phyloP scores from a whole-genome alignment of 2,797 vertebrate species.

The Peromyscus aztecus region DNA sequence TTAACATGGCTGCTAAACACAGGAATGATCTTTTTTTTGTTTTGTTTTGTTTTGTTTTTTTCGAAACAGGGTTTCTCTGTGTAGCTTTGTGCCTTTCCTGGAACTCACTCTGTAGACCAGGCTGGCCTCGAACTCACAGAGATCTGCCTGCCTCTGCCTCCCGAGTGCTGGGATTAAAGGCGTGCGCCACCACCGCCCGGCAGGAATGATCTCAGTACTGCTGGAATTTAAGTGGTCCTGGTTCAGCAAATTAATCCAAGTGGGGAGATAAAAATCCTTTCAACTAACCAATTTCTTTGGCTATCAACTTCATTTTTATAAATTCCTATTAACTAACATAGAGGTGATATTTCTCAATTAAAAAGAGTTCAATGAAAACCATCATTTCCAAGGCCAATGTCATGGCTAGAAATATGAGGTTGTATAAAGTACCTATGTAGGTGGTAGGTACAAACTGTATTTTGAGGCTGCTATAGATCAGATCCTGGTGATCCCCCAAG shows the following conservation, averaged over 20 bases:
- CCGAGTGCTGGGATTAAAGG: no score
- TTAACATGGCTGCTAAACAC: neutral
- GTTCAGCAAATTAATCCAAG: conserved; percentile 38
- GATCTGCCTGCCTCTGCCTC: no score
- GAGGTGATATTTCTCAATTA: neutral
- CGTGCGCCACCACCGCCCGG: no score
- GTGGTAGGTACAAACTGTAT: neutral
- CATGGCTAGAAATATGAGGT: neutral
- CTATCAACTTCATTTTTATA: neutral
- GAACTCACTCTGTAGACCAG: no score
- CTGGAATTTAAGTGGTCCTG: neutral
- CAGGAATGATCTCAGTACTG: neutral
- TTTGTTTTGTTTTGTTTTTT: no score
- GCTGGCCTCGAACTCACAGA: no score
- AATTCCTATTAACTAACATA: conserved; percentile 6
- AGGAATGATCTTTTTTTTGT: neutral
- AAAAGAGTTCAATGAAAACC: conserved; percentile 19
- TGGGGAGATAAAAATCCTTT: conserved; percentile 46
- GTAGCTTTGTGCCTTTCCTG: no score
- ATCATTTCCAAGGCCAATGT: neutral
- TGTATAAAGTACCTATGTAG: neutral
- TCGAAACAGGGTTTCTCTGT: no score
- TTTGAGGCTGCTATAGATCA: neutral
- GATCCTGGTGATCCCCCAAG: neutral
- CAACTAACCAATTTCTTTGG: conserved; percentile 7